phyloP scores from a whole-genome alignment of 2,888 invertebrate species.

The Elysia crispata region DNA sequence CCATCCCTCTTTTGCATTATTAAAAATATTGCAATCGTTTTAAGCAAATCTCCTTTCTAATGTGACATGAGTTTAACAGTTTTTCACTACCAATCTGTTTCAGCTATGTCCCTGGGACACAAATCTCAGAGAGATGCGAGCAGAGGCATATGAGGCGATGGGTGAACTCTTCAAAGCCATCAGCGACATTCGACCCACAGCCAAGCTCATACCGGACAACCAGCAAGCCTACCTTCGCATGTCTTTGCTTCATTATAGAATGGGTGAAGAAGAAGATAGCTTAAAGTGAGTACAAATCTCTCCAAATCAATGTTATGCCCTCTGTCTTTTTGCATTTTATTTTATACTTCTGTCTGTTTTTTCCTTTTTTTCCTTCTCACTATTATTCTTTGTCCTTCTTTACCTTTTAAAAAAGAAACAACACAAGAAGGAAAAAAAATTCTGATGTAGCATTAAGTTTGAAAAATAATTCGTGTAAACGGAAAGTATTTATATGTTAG shows the following conservation, averaged over 20 bases:
- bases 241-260: conserved; percentile 89
- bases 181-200: conserved; percentile 91
- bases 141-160: conserved; percentile 87
- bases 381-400: too few species aligned
- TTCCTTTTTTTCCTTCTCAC: too few species aligned
- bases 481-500: neutral
- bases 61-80: neutral
- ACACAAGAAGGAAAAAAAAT: too few species aligned
- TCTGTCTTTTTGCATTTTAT: neutral
- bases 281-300: conserved; percentile 82
- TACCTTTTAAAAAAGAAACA: too few species aligned
- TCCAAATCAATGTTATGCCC: too few species aligned
- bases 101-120: conserved; percentile 92
- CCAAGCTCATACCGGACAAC: conserved; percentile 93
- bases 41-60: neutral
- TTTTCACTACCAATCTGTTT: neutral
- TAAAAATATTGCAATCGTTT: neutral
- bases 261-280: conserved; percentile 94
- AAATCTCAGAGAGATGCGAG: conserved; percentile 88
- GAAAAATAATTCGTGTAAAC: neutral
- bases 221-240: conserved; percentile 90
- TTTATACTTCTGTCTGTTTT: neutral
- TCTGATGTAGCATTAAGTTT: too few species aligned
- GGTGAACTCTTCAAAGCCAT: conserved; percentile 84
- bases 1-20: too few species aligned